Conservation (phyloP, 30 jellyfish, hydroid and myxozoan genomes). For the Aurelia aurita region DNA sequence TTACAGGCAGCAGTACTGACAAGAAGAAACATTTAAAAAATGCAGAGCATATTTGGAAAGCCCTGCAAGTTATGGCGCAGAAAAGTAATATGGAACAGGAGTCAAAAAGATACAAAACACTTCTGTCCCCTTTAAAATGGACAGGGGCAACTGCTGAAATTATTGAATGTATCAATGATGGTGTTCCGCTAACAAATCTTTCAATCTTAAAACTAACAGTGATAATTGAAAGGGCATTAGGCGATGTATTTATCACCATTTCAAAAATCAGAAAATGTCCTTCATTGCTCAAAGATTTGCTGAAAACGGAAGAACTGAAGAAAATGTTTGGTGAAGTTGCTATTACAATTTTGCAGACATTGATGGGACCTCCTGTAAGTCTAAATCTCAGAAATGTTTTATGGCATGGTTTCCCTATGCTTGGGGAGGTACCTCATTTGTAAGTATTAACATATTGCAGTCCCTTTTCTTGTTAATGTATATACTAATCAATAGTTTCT, state of each 20-base stretch:
- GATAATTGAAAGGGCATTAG: conserved; percentile 55
- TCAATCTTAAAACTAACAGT: conserved; percentile 45
- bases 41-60: conserved; percentile 18
- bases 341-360: conserved; percentile 21
- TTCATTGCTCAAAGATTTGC: conserved; percentile 48
- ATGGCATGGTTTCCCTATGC: conserved; percentile 89
- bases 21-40: not conserved
- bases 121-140: not conserved
- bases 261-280: conserved; percentile 49
- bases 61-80: not conserved
- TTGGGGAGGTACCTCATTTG: conserved; percentile 63
- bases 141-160: conserved; percentile 23
- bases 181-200: conserved; percentile 18
- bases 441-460: not conserved
- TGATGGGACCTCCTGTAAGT: conserved; percentile 72
- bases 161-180: not conserved
- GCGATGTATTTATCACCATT: conserved; percentile 47
- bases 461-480: too few relatives aligned
- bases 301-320: conserved; percentile 19
- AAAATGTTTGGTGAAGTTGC: conserved; percentile 34
- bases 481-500: too few relatives aligned
- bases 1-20: not conserved
- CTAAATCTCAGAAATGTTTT: conserved; percentile 69
- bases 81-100: not conserved
- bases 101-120: not conserved